Evolutionary conservation across 2,113 vertebrate species (phyloP).

Genomic region (Corythoichthys haematopterus): DNA sequence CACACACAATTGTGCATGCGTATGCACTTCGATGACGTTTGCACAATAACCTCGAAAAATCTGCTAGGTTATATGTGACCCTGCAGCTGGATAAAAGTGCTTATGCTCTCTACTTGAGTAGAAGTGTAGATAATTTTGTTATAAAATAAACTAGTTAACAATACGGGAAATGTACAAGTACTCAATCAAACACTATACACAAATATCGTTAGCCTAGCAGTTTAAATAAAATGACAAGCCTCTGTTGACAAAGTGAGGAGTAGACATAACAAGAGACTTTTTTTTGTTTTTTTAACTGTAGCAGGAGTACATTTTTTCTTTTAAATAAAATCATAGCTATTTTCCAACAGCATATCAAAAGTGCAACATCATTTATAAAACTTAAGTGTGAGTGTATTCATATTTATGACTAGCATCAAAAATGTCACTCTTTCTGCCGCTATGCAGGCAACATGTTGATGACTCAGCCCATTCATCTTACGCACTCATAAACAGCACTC

Average conservation of each 20-base stretch:
- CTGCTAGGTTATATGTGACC: conserved; percentile 2
- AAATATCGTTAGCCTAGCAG: background rate
- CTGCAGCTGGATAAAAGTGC: conserved; percentile 9
- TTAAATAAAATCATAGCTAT: too few species aligned
- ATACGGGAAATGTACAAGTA: too few species aligned
- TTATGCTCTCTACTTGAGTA: background rate
- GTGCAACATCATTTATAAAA: conserved; percentile 1
- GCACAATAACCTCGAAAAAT: conserved; percentile 13
- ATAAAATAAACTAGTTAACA: too few species aligned
- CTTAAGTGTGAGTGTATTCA: conserved; percentile 1
- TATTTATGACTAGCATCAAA: conserved; percentile 41
- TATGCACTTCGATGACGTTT: background rate
- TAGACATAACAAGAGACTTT: background rate
- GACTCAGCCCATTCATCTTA: conserved; percentile 43
- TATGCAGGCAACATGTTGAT: conserved; percentile 38
- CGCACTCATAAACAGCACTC: conserved; percentile 26
- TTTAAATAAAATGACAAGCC: background rate
- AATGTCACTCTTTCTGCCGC: conserved; percentile 45
- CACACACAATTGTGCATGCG: background rate
- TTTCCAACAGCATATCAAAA: background rate
- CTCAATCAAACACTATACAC: background rate
- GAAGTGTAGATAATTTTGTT: background rate
- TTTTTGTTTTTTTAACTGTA: background rate
- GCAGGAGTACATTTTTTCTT: too few species aligned
- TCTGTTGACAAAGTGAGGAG: background rate